Evolutionary conservation across 2,797 vertebrate genomes (phyloP).

Genomic region (Argentina silus): DNA sequence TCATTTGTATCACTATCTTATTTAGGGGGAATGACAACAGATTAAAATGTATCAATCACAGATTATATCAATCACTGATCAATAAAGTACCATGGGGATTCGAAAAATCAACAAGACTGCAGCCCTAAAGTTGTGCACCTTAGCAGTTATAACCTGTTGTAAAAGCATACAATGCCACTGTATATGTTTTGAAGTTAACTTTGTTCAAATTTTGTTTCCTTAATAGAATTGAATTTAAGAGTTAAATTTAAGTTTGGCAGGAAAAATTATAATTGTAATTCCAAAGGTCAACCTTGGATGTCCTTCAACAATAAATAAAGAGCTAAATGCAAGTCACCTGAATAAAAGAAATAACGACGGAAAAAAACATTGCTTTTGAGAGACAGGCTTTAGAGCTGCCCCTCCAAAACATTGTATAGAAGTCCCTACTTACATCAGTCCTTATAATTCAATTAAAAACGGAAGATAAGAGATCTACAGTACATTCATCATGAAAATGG

Average conservation of each 20-base stretch:
- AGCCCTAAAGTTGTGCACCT: too few relatives aligned
- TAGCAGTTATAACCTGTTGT: too few relatives aligned
- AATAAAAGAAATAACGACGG: slow-evolving; percentile 47
- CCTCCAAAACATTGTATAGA: slow-evolving; percentile 70
- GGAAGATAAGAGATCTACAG: slow-evolving; percentile 58
- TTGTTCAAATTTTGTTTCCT: too few relatives aligned
- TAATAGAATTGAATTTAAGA: too few relatives aligned
- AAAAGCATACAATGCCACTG: too few relatives aligned
- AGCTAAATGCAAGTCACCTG: slow-evolving; percentile 50
- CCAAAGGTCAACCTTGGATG: slow-evolving; percentile 61
- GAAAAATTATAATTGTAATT: slow-evolving; percentile 39
- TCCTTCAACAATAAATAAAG: slow-evolving; percentile 60
- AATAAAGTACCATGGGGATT: too few relatives aligned
- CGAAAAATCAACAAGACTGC: too few relatives aligned
- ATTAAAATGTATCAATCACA: too few relatives aligned
- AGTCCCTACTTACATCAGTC: slow-evolving; percentile 60
- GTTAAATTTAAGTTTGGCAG: background rate
- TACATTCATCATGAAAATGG: slow-evolving; percentile 64
- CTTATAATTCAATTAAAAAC: slow-evolving; percentile 68
- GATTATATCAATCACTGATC: too few relatives aligned
- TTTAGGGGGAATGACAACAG: too few relatives aligned
- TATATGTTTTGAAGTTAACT: too few relatives aligned
- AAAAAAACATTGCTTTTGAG: slow-evolving; percentile 41
- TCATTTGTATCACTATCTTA: too few relatives aligned
- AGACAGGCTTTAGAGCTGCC: slow-evolving; percentile 47